Conservation (phyloP, 1,140 invertebrate species). For the Euborellia annulipes region DNA sequence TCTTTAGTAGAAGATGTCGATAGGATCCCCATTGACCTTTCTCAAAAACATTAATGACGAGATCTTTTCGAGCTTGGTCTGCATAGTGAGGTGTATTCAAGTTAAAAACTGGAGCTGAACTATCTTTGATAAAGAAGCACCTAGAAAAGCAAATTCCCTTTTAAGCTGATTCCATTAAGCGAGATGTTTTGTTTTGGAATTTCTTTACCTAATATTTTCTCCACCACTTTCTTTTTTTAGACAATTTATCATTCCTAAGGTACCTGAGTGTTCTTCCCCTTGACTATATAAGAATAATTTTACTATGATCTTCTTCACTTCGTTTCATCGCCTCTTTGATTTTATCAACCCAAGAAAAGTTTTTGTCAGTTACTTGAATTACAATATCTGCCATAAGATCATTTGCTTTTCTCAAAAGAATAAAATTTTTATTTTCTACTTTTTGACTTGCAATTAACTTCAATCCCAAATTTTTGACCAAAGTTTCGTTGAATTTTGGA, state of each 20-base stretch:
- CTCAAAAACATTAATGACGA: slow-evolving; percentile 34
- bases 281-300: slow-evolving; percentile 56
- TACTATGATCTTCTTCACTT: slow-evolving; percentile 35
- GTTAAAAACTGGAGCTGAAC: slow-evolving; percentile 3
- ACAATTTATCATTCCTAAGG: slow-evolving; percentile 80
- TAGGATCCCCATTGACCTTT: slow-evolving; percentile 33
- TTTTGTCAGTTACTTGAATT: slow-evolving; percentile 45
- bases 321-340: slow-evolving; percentile 52
- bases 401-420: too few species aligned
- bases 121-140: slow-evolving; percentile 6
- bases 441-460: too few species aligned
- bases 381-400: too few species aligned
- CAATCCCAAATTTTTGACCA: too few species aligned
- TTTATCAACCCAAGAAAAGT: slow-evolving; percentile 65
- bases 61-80: slow-evolving; percentile 26
- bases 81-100: slow-evolving; percentile 31
- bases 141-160: slow-evolving; percentile 3
- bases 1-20: slow-evolving; percentile 25
- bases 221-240: slow-evolving; percentile 70
- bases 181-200: too few species aligned
- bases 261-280: slow-evolving; percentile 49
- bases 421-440: too few species aligned
- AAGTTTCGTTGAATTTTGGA: too few species aligned
- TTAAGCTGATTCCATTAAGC: not conserved
- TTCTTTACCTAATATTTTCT: slow-evolving; percentile 44